Evolutionary conservation across 2,888 invertebrate species (phyloP).

Genomic region (Gasteruption jaculator): DNA sequence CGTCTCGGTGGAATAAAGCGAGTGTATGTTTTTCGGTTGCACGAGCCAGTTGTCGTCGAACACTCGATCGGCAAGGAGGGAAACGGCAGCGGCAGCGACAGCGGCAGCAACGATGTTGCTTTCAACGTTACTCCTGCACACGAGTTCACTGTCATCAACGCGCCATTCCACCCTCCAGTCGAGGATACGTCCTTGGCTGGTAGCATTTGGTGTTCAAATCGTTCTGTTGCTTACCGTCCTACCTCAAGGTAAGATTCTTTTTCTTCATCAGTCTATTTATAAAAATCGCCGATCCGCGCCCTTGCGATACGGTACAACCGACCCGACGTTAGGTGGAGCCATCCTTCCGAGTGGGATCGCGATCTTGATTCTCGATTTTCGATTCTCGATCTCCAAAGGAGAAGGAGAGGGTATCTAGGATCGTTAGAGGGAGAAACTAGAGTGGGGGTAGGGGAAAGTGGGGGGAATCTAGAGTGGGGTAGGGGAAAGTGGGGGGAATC

Average conservation of each 20-base stretch:
- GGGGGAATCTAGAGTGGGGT: neutral
- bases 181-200: constrained; percentile 36
- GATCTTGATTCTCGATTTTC: neutral
- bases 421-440: constrained; percentile 7
- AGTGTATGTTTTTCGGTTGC: constrained; percentile 14
- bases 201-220: constrained; percentile 35
- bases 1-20: too few relatives aligned
- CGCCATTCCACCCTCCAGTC: constrained; percentile 22
- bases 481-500: constrained; percentile 1
- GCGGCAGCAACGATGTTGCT: constrained; percentile 14
- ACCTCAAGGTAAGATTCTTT: constrained; percentile 42
- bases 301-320: too few relatives aligned
- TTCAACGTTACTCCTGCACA: neutral
- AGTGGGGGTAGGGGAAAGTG: constrained; percentile 6
- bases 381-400: neutral
- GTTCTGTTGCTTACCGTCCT: constrained; percentile 42
- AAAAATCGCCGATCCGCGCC: neutral
- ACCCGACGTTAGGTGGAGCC: too few relatives aligned
- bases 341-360: too few relatives aligned
- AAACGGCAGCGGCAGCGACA: constrained; percentile 11
- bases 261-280: neutral
- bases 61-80: constrained; percentile 11
- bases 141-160: neutral
- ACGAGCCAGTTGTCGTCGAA: constrained; percentile 22
- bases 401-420: too few relatives aligned